phyloP scores from a whole-genome alignment of 2,888 invertebrate species.

The Chalcosyrphus nemorum region DNA sequence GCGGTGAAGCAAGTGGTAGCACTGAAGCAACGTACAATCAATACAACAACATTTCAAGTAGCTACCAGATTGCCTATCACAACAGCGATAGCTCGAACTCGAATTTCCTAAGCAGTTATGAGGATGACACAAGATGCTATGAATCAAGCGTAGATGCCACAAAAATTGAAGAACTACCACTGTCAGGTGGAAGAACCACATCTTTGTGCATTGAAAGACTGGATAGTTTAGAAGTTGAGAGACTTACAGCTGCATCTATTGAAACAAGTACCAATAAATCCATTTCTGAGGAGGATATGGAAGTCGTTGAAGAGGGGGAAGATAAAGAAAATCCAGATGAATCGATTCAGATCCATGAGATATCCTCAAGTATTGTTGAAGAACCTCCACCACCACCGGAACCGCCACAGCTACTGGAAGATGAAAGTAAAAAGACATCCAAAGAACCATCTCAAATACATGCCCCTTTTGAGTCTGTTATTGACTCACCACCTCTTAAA shows the following conservation, averaged over 20 bases:
- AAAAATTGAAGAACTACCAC: background rate
- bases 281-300: conserved; percentile 38
- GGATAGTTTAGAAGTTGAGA: conserved; percentile 13
- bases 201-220: conserved; percentile 35
- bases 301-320: conserved; percentile 11
- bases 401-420: background rate
- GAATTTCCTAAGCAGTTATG: conserved; percentile 43
- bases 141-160: conserved; percentile 10
- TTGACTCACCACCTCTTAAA: conserved; percentile 35
- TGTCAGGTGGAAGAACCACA: conserved; percentile 5
- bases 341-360: conserved; percentile 86
- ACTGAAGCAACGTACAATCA: conserved; percentile 27
- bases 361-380: conserved; percentile 85
- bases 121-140: conserved; percentile 42
- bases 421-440: conserved; percentile 1
- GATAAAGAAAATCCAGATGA: conserved; percentile 76
- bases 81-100: conserved; percentile 47
- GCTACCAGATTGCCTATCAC: conserved; percentile 19
- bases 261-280: background rate
- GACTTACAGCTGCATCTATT: background rate
- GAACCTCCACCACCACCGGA: conserved; percentile 25
- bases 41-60: conserved; percentile 44
- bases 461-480: background rate
- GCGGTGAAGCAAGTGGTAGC: background rate
- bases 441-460: conserved; percentile 1